phyloP scores from a whole-genome alignment of 2,888 invertebrate genomes.

The Protonemura montana region DNA sequence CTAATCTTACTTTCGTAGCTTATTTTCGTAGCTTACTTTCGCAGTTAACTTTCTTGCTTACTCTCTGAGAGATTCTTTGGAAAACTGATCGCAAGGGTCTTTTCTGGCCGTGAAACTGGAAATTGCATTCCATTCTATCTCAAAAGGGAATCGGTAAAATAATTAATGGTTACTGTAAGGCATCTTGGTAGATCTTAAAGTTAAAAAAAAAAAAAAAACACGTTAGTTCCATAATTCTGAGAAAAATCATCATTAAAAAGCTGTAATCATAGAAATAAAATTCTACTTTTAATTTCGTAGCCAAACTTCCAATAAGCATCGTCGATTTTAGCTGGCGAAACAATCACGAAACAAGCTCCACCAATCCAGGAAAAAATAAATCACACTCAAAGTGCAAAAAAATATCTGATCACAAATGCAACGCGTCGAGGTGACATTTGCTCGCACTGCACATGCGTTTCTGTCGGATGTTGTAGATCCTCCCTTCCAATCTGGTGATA shows the following conservation, averaged over 20 bases:
- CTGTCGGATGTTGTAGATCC: background rate
- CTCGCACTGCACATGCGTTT: background rate
- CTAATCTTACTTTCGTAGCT: no score
- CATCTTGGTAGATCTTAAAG: background rate
- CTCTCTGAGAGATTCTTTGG: background rate
- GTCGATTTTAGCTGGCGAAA: no score
- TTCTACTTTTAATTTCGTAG: no score
- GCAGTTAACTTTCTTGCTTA: background rate
- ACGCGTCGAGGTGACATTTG: background rate
- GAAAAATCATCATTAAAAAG: no score
- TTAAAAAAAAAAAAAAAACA: no score
- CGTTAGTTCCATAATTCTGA: no score
- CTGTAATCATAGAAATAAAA: no score
- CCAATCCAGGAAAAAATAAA: no score
- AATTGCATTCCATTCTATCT: background rate
- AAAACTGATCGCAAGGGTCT: background rate
- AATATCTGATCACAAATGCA: background rate
- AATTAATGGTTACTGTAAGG: background rate
- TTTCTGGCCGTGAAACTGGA: background rate
- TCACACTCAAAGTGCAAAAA: no score
- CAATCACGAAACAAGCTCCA: no score
- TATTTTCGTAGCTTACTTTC: no score
- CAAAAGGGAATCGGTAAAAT: background rate
- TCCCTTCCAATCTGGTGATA: background rate
- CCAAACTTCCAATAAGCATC: no score